Conservation (phyloP, 1,140 invertebrate genomes). For the Schmidtea mediterranea region DNA sequence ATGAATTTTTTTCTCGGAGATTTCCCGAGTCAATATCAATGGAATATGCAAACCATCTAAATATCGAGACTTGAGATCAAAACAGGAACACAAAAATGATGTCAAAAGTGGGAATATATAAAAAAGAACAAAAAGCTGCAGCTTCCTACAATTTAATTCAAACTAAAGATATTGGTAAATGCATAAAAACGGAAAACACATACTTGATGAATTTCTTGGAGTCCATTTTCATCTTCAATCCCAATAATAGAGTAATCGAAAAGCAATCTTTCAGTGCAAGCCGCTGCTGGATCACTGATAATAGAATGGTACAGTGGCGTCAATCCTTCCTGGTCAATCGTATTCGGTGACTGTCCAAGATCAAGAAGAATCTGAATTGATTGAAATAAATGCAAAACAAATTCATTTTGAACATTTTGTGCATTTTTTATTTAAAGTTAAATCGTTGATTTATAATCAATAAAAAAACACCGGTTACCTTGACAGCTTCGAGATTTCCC, state of each 20-base stretch:
- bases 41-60: no score
- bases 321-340: conserved; percentile 61
- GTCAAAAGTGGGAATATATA: no score
- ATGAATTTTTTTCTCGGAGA: no score
- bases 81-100: no score
- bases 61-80: no score
- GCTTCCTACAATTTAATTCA: no score
- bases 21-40: no score
- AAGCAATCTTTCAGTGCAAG: conserved; percentile 62
- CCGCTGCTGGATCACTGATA: conserved; percentile 44
- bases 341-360: conserved; percentile 81
- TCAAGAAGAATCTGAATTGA: conserved; percentile 51
- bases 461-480: conserved; percentile 25
- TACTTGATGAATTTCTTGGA: conserved; percentile 95
- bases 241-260: conserved; percentile 81
- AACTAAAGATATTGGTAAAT: no score
- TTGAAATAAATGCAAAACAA: no score
- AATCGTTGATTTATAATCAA: neutral
- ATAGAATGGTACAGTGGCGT: conserved; percentile 83
- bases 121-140: no score
- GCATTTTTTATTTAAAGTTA: no score
- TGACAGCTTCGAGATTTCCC: conserved; percentile 57
- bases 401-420: no score
- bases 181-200: conserved; percentile 8
- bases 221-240: conserved; percentile 73